phyloP scores from a whole-genome alignment of 2,888 invertebrate species.

The Eupithecia pulchellata region DNA sequence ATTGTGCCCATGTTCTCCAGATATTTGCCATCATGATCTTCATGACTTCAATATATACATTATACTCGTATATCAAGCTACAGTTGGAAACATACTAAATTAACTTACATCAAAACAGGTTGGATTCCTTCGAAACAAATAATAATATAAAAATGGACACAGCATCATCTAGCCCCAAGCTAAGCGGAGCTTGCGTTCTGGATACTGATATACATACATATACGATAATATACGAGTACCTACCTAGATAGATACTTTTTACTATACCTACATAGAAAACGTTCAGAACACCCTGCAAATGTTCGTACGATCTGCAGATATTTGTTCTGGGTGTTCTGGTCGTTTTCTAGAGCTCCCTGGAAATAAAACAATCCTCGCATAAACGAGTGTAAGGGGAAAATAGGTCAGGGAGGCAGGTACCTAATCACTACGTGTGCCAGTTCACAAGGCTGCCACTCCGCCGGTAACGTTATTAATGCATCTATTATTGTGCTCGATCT shows the following conservation, averaged over 20 bases:
- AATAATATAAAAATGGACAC: too few relatives aligned
- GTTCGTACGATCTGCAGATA: too few relatives aligned
- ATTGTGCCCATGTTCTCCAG: not conserved
- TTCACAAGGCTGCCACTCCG: slow-evolving; percentile 60
- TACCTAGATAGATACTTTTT: too few relatives aligned
- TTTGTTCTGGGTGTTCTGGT: too few relatives aligned
- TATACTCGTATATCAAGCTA: too few relatives aligned
- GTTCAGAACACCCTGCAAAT: too few relatives aligned
- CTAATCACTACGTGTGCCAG: slow-evolving; percentile 60
- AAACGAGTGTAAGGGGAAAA: slow-evolving; percentile 59
- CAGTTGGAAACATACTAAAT: not conserved
- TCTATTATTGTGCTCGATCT: slow-evolving; percentile 16
- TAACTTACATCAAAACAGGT: not conserved
- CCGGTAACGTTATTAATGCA: slow-evolving; percentile 52
- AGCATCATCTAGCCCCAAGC: too few relatives aligned
- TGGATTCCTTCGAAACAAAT: too few relatives aligned
- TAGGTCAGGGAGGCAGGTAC: slow-evolving; percentile 69
- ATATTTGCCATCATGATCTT: not conserved
- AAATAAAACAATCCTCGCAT: slow-evolving; percentile 10
- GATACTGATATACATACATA: too few relatives aligned
- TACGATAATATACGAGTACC: too few relatives aligned
- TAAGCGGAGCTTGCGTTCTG: too few relatives aligned
- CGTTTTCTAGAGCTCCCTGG: not conserved
- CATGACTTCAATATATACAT: not conserved
- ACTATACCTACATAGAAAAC: too few relatives aligned